These are phyloP conservation scores for Aurelia coerulea DNA, from an alignment of 30 jellyfish, hydroid and myxozoan species.

Conservation along the genomic window DNA sequence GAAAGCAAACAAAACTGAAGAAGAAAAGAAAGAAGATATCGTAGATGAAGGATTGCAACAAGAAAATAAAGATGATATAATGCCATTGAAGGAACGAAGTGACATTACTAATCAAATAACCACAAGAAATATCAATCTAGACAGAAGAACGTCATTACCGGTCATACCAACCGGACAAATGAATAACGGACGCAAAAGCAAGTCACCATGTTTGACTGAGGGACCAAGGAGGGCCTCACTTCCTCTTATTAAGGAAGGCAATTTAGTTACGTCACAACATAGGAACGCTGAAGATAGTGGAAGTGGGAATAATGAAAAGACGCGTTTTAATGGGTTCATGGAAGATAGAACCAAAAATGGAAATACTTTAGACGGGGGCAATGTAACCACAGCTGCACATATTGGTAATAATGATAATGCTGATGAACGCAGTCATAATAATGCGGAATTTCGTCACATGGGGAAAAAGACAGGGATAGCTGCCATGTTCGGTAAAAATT, in stretches of 20 bases:
- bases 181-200: neutral
- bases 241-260: conserved; percentile 15
- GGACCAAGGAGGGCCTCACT: conserved; percentile 12
- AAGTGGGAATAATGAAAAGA: neutral
- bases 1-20: neutral
- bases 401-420: neutral
- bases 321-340: neutral
- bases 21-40: neutral
- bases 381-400: too few relatives aligned
- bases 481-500: conserved; percentile 7
- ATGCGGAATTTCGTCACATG: too few relatives aligned
- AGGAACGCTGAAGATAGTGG: neutral
- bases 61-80: neutral
- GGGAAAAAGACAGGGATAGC: conserved; percentile 19
- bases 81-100: neutral
- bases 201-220: neutral
- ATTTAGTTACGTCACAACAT: neutral
- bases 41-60: neutral
- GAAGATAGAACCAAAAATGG: neutral
- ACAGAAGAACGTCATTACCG: conserved; percentile 24
- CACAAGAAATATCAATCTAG: neutral
- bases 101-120: neutral
- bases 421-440: too few relatives aligned
- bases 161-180: neutral
- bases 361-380: too few relatives aligned